These are phyloP conservation scores for Xanthorhoe spadicearia DNA, from an alignment of 2,888 invertebrate species.

Conservation along the genomic window DNA sequence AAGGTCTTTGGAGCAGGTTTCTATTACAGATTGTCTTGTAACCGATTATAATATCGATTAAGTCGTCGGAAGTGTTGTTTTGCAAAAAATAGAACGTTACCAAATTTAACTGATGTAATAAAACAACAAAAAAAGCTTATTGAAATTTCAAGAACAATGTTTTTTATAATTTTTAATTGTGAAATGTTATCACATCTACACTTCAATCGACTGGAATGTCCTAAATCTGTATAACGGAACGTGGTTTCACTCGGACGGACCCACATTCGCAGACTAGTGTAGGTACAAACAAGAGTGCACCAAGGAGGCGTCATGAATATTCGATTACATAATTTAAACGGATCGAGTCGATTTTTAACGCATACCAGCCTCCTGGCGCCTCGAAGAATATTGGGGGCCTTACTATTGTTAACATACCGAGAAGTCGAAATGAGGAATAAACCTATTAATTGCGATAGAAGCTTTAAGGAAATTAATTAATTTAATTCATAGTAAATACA, in stretches of 20 bases:
- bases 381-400: constrained; percentile 47
- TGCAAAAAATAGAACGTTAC: constrained; percentile 37
- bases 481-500: no score
- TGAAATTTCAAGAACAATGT: background rate
- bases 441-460: no score
- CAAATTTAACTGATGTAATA: constrained; percentile 15
- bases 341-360: constrained; percentile 55
- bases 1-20: background rate
- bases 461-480: no score
- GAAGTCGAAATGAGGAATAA: constrained; percentile 15
- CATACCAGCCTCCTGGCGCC: constrained; percentile 62
- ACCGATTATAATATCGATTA: constrained; percentile 58
- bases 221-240: constrained; percentile 17
- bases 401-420: constrained; percentile 47
- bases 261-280: constrained; percentile 48
- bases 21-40: constrained; percentile 40
- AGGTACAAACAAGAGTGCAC: constrained; percentile 54
- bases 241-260: constrained; percentile 21
- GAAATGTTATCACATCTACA: background rate
- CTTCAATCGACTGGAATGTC: background rate
- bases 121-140: background rate
- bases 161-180: background rate
- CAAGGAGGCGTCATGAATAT: constrained; percentile 67
- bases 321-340: constrained; percentile 76
- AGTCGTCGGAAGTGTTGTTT: constrained; percentile 38